Base-by-base conservation (phyloP, 2,113 vertebrate species). In the Baryphthengus martii region DNA sequence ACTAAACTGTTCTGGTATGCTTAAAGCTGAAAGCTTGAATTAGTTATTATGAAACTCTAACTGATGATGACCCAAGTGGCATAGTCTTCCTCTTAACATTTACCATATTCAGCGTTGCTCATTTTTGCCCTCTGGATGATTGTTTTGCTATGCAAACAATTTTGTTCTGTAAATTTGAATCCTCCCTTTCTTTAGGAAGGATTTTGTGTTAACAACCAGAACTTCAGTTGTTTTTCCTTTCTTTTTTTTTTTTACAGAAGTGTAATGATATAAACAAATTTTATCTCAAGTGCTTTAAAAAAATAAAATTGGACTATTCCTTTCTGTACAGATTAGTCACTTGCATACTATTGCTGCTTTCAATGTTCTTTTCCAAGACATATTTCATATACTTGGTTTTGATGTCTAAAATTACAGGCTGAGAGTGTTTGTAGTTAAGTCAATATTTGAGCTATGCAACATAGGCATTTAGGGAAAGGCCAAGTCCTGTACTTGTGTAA, bases 371-470 rank as follows among this genome's bases (percentile, higher is more conserved):
- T 93, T 90, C 74, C 20, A 83, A 90, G 59, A 73, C 33, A 42
- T 68, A 89, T 74, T 94, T 94, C 31, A 35, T 83, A 20, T 94
- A 74, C 90, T 95, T 95, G 63, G 25, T 86, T 86, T 94, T 80
- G 31, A 63, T 77, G 68, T 95, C 88, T 95, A 58, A 96, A 97
- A 90, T 93, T 94, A 92, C 90, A 92, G 75, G 16, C 59, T 66
- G 55, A 92, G 71, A 63, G 33, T 77, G 63, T 85, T 92, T 90
- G 83, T 80, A 90, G 90, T 93, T 97, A 95, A 93, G 90, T 96
- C 96, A 96, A 96, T 96, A 97, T 96, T 97, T 97, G 90, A 92
- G 45, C 83, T 94, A 88, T 88, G 83, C 59, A 73, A 28, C 76
- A 50, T 1, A 89, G 90, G 72, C 75, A 74, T 92, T 88, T 85